Conservation (phyloP, 2,797 vertebrate species). For the Urosaurus nigricauda region DNA sequence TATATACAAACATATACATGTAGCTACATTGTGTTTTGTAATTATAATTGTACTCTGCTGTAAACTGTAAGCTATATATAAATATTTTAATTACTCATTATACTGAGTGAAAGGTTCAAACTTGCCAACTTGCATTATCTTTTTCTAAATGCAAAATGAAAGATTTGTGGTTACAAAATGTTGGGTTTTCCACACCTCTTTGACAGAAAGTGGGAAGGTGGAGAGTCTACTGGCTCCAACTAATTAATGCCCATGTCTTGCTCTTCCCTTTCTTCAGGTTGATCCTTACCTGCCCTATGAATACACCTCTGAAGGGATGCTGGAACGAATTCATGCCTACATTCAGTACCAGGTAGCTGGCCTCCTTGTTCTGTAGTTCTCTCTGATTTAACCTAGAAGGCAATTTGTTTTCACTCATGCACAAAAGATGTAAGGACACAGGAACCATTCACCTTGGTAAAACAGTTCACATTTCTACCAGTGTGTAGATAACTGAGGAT, state of each 20-base stretch:
- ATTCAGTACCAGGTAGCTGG: conserved; percentile 92
- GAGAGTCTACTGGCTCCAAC: not conserved
- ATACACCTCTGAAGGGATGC: conserved; percentile 94
- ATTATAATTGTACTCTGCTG: not conserved
- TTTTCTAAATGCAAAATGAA: not conserved
- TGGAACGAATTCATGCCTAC: conserved; percentile 93
- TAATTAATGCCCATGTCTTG: conserved; percentile 33
- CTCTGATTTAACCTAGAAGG: not conserved
- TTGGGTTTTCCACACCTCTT: not conserved
- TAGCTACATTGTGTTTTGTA: not conserved
- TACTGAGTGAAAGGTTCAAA: not conserved
- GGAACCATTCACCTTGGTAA: not conserved
- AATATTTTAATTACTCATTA: not conserved
- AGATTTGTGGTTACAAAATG: not conserved
- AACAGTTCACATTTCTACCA: not conserved
- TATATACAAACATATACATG: no score
- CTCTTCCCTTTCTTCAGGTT: conserved; percentile 80
- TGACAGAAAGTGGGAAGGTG: not conserved
- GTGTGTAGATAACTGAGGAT: not conserved
- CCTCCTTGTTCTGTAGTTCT: not conserved
- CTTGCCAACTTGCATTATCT: not conserved
- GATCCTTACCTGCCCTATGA: conserved; percentile 94
- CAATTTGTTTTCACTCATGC: not conserved
- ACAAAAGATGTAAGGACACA: not conserved
- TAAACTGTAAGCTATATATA: not conserved